Evolutionary conservation across 2,797 vertebrate genomes (phyloP), one percentile per base, ranked within the genome.

Genomic region (Macropodus opercularis): DNA sequence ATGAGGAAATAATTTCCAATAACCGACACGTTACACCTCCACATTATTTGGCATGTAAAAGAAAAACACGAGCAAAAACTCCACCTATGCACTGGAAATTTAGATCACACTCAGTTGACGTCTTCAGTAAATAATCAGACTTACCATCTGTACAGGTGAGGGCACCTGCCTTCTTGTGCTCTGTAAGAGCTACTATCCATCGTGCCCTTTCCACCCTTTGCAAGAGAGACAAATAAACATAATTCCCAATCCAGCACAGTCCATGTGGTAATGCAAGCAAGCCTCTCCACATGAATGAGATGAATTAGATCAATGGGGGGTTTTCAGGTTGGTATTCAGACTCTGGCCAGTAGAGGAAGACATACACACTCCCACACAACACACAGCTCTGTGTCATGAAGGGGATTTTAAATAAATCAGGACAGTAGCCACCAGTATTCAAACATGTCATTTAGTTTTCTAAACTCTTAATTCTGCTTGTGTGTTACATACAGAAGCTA

Each of bases 121-220:
- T 31, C 51, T 17, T 48, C 26, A 2, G 47, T 65, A 56, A 65
- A 72, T 11, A 29, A 29, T 48, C 5, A 15, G 19, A 54, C 61
- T 78, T 79, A 98, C 96, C 94, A 55, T 93, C 92, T 81, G 90
- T 95, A 32, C 86, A 89, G 5, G 78, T 59, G 29, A 72, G 49
- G 68, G 26, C 67, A 11, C n/a, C 85, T 0, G 34, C 68, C 49
- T 83, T 81, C 15, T 93, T 95, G 22, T 87, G 69, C 59, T 90
- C 89, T 27, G 82, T 89, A 2, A 99, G 90, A 0, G 95, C 95
- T 0, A 90, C 85, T 3, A 96, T 93, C 98, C 98, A 99, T 0
- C 96, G 92, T 0, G 96, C 96, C 0, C 94, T 90, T 71, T 96
- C 96, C n/a, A 94, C 92, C 90, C 98, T 98, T 62, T 10, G 40